Percentiles rank a stretch among this genome's conserved stretches.
Conservation (phyloP, 2,888 invertebrate species). For the Drosophila anomalata region DNA sequence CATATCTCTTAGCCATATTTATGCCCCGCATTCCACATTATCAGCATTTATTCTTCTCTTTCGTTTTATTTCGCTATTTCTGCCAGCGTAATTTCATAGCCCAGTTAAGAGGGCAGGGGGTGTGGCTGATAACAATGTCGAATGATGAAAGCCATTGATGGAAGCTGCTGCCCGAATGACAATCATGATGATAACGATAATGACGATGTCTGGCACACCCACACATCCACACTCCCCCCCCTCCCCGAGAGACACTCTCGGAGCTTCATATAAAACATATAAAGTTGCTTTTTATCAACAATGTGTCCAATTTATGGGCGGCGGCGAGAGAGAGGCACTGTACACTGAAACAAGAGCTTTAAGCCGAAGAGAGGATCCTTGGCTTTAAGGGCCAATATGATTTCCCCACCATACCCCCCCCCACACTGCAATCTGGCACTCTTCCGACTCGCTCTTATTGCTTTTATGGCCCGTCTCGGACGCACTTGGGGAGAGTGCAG, state of each 20-base stretch:
- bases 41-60: conserved; percentile 68
- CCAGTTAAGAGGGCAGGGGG: conserved; percentile 46
- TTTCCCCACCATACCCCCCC: background rate
- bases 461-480: conserved; percentile 43
- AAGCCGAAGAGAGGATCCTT: too few species aligned
- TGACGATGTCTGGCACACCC: conserved; percentile 1
- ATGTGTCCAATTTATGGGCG: conserved; percentile 72
- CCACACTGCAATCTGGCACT: conserved; percentile 18
- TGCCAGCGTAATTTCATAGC: conserved; percentile 75
- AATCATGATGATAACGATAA: conserved; percentile 19
- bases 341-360: background rate
- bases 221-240: conserved; percentile 15
- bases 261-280: conserved; percentile 76
- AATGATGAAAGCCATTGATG: conserved; percentile 77
- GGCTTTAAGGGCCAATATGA: too few species aligned
- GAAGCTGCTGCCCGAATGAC: conserved; percentile 56
- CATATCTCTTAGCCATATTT: conserved; percentile 40
- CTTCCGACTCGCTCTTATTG: conserved; percentile 23
- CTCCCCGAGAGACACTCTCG: conserved; percentile 37
- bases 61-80: conserved; percentile 74
- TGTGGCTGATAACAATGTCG: conserved; percentile 70
- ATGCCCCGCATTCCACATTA: conserved; percentile 77
- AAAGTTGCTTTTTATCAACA: conserved; percentile 76
- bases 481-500: conserved; percentile 44
- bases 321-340: conserved; percentile 37